Percentiles rank a stretch among this genome's conserved stretches.
phyloP scores from a whole-genome alignment of 1,140 invertebrate species.

The Heliconius hewitsoni region DNA sequence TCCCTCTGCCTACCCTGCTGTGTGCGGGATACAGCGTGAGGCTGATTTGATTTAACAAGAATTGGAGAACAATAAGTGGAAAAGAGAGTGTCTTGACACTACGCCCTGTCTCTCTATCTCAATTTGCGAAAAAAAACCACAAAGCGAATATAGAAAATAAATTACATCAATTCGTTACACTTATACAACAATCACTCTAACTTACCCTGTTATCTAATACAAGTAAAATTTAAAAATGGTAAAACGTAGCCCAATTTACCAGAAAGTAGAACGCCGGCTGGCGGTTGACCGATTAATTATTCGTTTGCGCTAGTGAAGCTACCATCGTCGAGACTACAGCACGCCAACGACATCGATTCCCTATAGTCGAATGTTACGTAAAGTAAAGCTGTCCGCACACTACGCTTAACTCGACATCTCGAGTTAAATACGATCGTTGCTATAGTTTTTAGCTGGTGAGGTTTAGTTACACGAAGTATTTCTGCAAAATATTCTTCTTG shows the following conservation, averaged over 20 bases:
- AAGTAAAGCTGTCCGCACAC: slow-evolving; percentile 33
- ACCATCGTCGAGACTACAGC: slow-evolving; percentile 47
- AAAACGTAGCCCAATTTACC: slow-evolving; percentile 51
- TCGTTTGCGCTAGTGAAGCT: slow-evolving; percentile 56
- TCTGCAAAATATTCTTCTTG: too few relatives aligned
- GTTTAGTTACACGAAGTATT: neutral
- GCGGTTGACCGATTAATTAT: slow-evolving; percentile 76
- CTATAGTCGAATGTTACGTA: slow-evolving; percentile 58
- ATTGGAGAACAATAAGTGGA: neutral
- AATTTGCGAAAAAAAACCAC: neutral
- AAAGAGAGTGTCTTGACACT: neutral
- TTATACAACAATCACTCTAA: neutral
- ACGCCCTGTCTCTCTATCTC: neutral
- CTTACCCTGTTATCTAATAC: slow-evolving; percentile 4
- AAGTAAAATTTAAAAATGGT: neutral
- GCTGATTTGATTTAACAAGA: too few relatives aligned
- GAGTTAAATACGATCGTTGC: neutral
- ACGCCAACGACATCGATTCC: slow-evolving; percentile 64
- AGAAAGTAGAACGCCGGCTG: slow-evolving; percentile 54
- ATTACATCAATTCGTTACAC: neutral
- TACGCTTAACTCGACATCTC: neutral
- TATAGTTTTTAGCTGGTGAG: neutral
- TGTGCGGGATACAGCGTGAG: too few relatives aligned
- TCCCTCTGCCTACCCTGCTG: too few relatives aligned
- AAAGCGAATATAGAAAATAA: neutral